Percentiles rank a stretch among this genome's conserved stretches.
Conservation (phyloP, 1,140 invertebrate genomes). For the Aphis craccivora region DNA sequence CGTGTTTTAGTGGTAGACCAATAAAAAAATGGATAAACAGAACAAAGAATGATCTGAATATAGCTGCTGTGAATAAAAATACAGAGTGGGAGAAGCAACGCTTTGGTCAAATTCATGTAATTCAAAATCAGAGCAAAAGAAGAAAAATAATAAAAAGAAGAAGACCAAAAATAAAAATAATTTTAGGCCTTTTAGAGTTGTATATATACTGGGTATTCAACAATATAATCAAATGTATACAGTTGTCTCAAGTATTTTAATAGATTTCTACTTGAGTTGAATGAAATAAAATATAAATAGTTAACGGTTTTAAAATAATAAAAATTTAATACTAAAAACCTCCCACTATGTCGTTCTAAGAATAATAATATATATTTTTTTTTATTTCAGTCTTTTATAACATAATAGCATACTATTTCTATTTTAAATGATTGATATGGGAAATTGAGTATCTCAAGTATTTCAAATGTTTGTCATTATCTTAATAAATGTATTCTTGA, state of each 20-base stretch:
- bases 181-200: background rate
- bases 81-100: too few relatives aligned
- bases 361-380: background rate
- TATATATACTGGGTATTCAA: background rate
- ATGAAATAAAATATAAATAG: background rate
- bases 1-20: too few relatives aligned
- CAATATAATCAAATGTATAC: background rate
- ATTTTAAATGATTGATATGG: background rate
- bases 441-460: background rate
- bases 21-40: too few relatives aligned
- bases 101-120: accelerated
- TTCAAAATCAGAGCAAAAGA: background rate
- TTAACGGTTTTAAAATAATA: background rate
- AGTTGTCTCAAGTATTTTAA: background rate
- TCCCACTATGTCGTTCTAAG: background rate
- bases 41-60: background rate
- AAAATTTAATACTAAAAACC: background rate
- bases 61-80: background rate
- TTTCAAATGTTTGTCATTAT: background rate
- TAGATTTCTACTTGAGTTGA: background rate
- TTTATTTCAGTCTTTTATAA: background rate
- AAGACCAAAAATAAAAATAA: background rate
- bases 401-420: background rate
- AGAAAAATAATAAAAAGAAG: background rate
- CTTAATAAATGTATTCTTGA: background rate